Conservation (phyloP, 2,113 vertebrate species). For the Pollimyrus isidori region DNA sequence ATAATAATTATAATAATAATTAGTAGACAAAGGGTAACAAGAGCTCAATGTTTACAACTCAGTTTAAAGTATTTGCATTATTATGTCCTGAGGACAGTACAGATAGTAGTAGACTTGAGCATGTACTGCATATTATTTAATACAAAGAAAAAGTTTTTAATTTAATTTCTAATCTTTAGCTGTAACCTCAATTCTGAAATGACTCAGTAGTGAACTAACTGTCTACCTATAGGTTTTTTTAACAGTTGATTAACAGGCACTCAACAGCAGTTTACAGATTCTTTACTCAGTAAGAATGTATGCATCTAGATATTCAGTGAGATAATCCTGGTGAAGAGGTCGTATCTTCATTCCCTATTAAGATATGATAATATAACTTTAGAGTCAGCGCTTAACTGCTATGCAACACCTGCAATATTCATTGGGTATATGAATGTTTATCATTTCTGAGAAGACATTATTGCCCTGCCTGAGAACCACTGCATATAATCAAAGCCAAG, state of each 20-base stretch:
- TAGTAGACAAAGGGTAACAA: background rate
- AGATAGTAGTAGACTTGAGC: background rate
- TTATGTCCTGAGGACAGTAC: background rate
- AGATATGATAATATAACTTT: background rate
- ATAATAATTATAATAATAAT: background rate
- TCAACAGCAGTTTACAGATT: background rate
- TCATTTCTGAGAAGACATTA: background rate
- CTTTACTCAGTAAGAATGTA: background rate
- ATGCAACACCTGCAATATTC: background rate
- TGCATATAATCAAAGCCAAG: background rate
- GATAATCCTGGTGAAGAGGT: background rate
- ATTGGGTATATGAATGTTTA: background rate
- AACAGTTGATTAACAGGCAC: background rate
- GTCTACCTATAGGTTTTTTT: background rate
- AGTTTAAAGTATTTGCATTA: background rate
- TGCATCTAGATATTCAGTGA: background rate
- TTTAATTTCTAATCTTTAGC: background rate
- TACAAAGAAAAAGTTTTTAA: background rate
- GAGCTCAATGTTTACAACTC: background rate
- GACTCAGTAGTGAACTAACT: background rate
- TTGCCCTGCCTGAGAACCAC: conserved; percentile 13
- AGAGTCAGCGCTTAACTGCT: background rate
- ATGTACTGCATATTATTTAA: background rate
- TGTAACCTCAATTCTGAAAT: background rate
- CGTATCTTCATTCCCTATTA: background rate